These are phyloP conservation scores for Hyperoodon ampullatus DNA, from an alignment of 2,113 vertebrate genomes.

Conservation along the genomic window DNA sequence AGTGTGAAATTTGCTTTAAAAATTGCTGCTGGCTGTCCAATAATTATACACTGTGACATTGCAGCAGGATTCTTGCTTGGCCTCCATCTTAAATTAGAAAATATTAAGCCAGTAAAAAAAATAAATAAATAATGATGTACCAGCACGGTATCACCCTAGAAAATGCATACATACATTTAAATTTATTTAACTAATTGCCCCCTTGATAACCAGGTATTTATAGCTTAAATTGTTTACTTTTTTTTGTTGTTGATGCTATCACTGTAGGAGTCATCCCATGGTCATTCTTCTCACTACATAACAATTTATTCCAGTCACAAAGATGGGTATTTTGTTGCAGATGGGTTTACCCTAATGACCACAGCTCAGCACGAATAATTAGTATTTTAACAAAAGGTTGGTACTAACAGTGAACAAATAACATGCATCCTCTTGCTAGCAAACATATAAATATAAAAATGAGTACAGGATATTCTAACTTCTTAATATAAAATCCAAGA, in stretches of 20 bases:
- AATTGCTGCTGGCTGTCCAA: conserved; percentile 83
- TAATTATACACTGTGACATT: conserved; percentile 87
- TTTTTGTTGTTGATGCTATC: background rate
- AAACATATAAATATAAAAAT: conserved; percentile 28
- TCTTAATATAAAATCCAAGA: conserved; percentile 10
- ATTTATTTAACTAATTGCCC: conserved; percentile 73
- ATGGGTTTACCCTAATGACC: background rate
- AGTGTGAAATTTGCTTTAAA: conserved; percentile 86
- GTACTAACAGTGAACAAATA: background rate
- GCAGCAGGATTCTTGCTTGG: conserved; percentile 78
- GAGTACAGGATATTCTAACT: background rate
- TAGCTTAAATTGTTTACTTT: conserved; percentile 25
- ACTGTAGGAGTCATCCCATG: background rate
- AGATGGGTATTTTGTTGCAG: conserved; percentile 27
- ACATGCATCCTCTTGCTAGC: background rate
- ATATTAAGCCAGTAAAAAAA: conserved; percentile 75
- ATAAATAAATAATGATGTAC: conserved; percentile 72
- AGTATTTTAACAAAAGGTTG: conserved; percentile 61
- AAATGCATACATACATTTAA: conserved; percentile 78
- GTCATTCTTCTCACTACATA: conserved; percentile 27
- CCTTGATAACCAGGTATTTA: conserved; percentile 63
- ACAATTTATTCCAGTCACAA: conserved; percentile 57
- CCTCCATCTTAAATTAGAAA: conserved; percentile 85
- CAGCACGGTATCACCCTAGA: conserved; percentile 70
- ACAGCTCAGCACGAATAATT: conserved; percentile 13